A percentile compares a stretch with the other conserved stretches of the same genome.
phyloP scores from a whole-genome alignment of 2,888 invertebrate species.

The Tortricodes alternella region DNA sequence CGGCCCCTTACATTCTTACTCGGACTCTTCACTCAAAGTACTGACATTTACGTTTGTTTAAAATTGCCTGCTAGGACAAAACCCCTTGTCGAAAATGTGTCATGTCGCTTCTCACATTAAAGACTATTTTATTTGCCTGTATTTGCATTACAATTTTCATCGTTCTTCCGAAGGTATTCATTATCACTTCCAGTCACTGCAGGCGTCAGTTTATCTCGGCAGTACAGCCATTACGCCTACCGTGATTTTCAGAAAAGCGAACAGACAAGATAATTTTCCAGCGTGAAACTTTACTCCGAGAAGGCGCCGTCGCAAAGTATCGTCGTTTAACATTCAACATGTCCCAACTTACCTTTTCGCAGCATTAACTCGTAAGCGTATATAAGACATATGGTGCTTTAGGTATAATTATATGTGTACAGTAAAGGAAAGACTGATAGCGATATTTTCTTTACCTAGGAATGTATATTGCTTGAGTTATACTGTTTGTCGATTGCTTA shows the following conservation, averaged over 20 bases:
- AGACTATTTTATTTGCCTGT: not conserved
- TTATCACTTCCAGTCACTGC: not conserved
- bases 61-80: not conserved
- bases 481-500: too few species aligned
- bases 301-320: not conserved
- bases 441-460: too few species aligned
- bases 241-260: not conserved
- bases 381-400: too few species aligned
- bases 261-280: conserved; percentile 6
- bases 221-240: not conserved
- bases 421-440: too few species aligned
- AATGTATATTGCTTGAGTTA: too few species aligned
- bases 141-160: not conserved
- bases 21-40: not conserved
- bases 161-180: not conserved
- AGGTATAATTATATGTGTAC: too few species aligned
- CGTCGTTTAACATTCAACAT: not conserved
- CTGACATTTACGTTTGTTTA: not conserved
- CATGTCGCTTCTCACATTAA: not conserved
- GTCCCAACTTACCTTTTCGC: not conserved
- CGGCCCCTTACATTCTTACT: not conserved
- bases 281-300: not conserved
- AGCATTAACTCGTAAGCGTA: conserved; percentile 5
- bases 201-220: not conserved
- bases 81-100: not conserved